phyloP scores from a whole-genome alignment of 2,888 invertebrate species.

The Bombylius major region DNA sequence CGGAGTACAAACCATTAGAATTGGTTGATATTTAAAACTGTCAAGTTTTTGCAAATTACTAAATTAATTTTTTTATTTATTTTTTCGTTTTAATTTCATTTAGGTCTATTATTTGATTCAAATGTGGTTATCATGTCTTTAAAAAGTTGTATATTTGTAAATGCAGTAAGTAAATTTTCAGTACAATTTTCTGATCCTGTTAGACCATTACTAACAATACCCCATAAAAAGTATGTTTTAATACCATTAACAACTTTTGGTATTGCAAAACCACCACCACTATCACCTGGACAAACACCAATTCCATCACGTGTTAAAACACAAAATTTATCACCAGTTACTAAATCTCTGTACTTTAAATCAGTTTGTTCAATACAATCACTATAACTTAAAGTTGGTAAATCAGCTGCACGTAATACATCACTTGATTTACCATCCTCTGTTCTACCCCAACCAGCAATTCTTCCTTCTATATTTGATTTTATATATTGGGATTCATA shows the following conservation, averaged over 20 bases:
- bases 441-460: conserved; percentile 20
- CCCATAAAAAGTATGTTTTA: conserved; percentile 18
- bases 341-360: conserved; percentile 12
- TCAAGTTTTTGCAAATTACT: too few species aligned
- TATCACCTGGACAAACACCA: conserved; percentile 21
- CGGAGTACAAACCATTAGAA: too few species aligned
- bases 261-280: conserved; percentile 23
- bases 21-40: too few species aligned
- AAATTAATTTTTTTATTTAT: neutral
- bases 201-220: conserved; percentile 20
- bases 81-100: neutral
- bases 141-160: conserved; percentile 16
- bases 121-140: neutral
- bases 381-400: conserved; percentile 14
- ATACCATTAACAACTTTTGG: conserved; percentile 1
- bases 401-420: conserved; percentile 13
- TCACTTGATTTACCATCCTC: conserved; percentile 8
- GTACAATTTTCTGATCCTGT: neutral
- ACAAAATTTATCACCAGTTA: conserved; percentile 29
- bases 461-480: conserved; percentile 9
- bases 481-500: conserved; percentile 8
- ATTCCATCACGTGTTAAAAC: conserved; percentile 17
- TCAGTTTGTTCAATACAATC: conserved; percentile 15
- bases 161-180: conserved; percentile 9
- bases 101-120: conserved; percentile 1